Conservation (phyloP, 1,140 invertebrate genomes). For the Apis laboriosa region DNA sequence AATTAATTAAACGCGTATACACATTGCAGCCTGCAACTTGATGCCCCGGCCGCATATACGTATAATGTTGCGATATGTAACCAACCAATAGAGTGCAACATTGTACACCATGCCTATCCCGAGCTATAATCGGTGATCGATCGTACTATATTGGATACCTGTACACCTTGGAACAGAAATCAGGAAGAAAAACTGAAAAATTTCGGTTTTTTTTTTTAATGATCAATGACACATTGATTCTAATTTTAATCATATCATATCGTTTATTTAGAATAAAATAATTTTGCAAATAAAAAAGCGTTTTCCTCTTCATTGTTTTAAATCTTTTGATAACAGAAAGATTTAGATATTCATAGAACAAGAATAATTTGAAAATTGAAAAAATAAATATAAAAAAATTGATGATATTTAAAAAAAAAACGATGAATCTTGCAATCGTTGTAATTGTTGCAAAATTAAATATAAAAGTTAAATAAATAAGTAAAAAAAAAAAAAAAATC, state of each 20-base stretch:
- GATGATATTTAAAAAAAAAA: too few species aligned
- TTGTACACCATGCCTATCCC: constrained; percentile 11
- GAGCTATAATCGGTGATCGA: constrained; percentile 18
- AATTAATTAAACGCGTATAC: constrained; percentile 42
- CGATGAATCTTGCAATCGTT: too few species aligned
- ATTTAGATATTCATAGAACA: too few species aligned
- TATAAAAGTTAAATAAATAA: background rate
- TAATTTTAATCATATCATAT: too few species aligned
- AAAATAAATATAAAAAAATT: too few species aligned
- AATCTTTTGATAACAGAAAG: too few species aligned
- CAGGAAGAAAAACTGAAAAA: background rate
- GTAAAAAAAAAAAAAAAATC: background rate
- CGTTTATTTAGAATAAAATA: too few species aligned
- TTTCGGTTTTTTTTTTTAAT: background rate
- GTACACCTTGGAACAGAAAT: background rate
- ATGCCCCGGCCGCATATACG: constrained; percentile 13
- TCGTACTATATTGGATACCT: constrained; percentile 4
- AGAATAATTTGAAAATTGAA: too few species aligned
- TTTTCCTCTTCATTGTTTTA: too few species aligned
- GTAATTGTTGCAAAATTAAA: too few species aligned
- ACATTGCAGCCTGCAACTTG: constrained; percentile 30
- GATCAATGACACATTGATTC: background rate
- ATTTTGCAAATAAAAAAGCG: too few species aligned
- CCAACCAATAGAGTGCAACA: constrained; percentile 33
- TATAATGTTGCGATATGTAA: constrained; percentile 40